Base-by-base conservation (phyloP, 2,888 invertebrate genomes). In the Scaptomyza polygonia region DNA sequence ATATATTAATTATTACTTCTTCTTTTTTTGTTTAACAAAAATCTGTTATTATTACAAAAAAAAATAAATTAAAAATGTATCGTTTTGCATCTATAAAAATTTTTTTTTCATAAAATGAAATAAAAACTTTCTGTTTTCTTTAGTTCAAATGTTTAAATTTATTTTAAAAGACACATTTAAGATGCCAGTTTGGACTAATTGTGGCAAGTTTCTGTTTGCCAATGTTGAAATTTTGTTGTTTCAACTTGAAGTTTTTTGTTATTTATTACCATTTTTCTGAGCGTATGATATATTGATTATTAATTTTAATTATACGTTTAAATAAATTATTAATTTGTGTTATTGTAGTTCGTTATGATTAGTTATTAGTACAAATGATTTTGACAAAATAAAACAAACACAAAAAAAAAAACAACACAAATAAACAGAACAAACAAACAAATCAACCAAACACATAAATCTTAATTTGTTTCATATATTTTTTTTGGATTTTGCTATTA, bases 281-380 rank as follows among this genome's bases (percentile, higher is more conserved):
- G 54, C 62, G 57, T 57, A 71, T 77, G 67, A 75, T 67, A 67
- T 75, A 68, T 85, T 86, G 79, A 86, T 88, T 85, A 88, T 87
- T 88, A 88, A 79, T 79, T 75, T 53, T 72, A 85, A 86, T 74
- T 82, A 82, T 77, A 74, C 67, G 74, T 80, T 86, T 81, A 86
- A 86, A 77, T 88, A 88, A 86, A 86, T 88, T 83, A 90, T 80
- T 90, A 88, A 90, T 88, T 90, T 90, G 90, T 90, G 85, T 88
- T 81, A 74, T 76, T 72, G 56, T 86, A 85, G 86, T 88, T 90
- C 89, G 89, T 90, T 90, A 90, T 89, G 88, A 88, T 90, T 90
- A 90, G 85, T 86, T 83, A 72, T 74, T 88, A 89, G 84, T 78
- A 85, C 82, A 73, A 79, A 74, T 69, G 59, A 72, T 86, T 83